A percentile compares a stretch with the other conserved stretches of the same genome.
These are phyloP conservation scores for Pelecanus crispus DNA, from an alignment of 2,113 vertebrate genomes.

Conservation along the genomic window DNA sequence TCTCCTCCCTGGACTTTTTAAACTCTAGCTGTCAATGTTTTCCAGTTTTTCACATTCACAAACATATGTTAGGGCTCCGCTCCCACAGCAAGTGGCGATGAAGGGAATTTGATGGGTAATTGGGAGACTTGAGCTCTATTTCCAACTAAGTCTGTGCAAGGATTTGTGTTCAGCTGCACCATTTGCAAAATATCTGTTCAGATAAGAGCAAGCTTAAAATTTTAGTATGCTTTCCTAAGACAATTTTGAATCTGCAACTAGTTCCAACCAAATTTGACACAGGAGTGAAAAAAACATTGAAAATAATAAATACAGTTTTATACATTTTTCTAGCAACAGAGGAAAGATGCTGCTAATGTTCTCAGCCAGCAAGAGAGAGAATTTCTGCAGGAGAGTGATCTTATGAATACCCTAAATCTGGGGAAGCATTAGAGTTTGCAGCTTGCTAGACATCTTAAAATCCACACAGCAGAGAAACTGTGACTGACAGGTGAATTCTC, in stretches of 20 bases:
- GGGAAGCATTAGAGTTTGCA: neutral
- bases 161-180: neutral
- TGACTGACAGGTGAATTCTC: constrained; percentile 22
- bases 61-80: constrained; percentile 1
- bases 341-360: neutral
- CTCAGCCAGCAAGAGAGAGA: neutral
- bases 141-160: neutral
- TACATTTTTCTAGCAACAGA: neutral
- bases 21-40: constrained; percentile 36
- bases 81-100: neutral
- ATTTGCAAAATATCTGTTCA: neutral
- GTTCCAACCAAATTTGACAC: neutral
- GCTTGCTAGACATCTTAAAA: neutral
- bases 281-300: neutral
- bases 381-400: neutral
- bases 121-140: neutral
- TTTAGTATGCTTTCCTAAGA: neutral
- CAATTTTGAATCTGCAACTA: neutral
- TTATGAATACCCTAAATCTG: neutral
- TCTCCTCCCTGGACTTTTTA: constrained; percentile 39
- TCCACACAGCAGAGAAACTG: neutral
- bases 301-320: neutral
- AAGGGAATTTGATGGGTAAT: neutral
- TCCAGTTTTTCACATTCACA: neutral
- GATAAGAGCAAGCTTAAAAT: neutral